A percentile compares a stretch with the other conserved stretches of the same genome.
Evolutionary conservation across 2,888 invertebrate genomes (phyloP).

Genomic region (Parapristionchus giblindavisi): DNA sequence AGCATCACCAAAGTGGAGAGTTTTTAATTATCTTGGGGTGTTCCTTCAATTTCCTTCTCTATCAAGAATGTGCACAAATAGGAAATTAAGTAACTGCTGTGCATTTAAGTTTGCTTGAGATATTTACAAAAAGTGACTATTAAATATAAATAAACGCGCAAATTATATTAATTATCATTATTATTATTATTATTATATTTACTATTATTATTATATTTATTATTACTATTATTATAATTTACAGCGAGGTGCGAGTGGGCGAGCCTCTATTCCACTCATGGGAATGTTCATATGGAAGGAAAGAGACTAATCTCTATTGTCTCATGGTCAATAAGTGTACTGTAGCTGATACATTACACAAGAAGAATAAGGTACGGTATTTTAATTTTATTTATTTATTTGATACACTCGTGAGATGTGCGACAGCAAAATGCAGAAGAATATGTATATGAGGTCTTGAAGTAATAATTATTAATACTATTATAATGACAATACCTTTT

Average conservation of each 20-base stretch:
- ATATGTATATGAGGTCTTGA: too few species aligned
- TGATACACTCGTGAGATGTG: too few species aligned
- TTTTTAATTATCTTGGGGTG: too few species aligned
- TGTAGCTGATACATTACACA: conserved; percentile 51
- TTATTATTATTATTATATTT: too few species aligned
- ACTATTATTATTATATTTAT: not conserved
- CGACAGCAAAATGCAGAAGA: too few species aligned
- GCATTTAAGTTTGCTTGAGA: too few species aligned
- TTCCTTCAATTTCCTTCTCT: not conserved
- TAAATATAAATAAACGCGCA: too few species aligned
- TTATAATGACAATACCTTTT: too few species aligned
- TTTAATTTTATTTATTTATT: too few species aligned
- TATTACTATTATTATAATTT: conserved; percentile 18
- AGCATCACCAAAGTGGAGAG: too few species aligned
- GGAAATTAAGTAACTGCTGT: not conserved
- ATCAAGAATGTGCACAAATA: not conserved
- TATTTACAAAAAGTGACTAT: too few species aligned
- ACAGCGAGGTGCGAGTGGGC: conserved; percentile 55
- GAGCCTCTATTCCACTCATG: conserved; percentile 62
- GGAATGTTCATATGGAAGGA: conserved; percentile 56
- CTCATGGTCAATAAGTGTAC: conserved; percentile 68
- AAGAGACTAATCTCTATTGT: conserved; percentile 61
- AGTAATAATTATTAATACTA: too few species aligned
- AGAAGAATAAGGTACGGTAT: conserved; percentile 14
- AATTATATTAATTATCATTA: not conserved